Conservation (phyloP, 2,888 invertebrate species). For the Drosophila paramelanica region DNA sequence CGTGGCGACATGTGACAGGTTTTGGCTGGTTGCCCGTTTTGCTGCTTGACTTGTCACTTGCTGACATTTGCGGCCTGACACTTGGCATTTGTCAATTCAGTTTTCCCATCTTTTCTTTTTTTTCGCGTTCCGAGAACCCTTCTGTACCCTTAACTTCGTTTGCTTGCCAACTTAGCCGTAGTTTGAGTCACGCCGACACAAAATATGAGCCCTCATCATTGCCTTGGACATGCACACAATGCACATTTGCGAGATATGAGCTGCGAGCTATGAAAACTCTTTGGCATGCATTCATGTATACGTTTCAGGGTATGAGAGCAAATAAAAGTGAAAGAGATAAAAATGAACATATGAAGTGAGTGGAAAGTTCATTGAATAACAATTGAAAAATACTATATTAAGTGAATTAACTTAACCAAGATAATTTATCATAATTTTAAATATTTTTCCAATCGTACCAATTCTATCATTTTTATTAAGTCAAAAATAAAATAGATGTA, state of each 20-base stretch:
- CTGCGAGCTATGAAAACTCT: conserved; percentile 8
- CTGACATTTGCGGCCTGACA: conserved; percentile 74
- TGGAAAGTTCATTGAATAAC: neutral
- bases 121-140: neutral
- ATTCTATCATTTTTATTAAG: no score
- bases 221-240: conserved; percentile 39
- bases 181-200: conserved; percentile 32
- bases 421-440: no score
- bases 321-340: neutral
- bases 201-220: conserved; percentile 56
- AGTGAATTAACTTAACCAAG: neutral
- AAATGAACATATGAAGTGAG: neutral
- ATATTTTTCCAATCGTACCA: no score
- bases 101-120: conserved; percentile 17
- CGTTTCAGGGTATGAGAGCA: neutral
- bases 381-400: no score
- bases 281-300: conserved; percentile 26
- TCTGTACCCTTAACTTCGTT: conserved; percentile 20
- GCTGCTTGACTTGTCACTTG: conserved; percentile 69
- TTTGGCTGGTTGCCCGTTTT: conserved; percentile 61
- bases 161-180: conserved; percentile 26
- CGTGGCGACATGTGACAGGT: conserved; percentile 67
- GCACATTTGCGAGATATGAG: conserved; percentile 12
- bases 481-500: no score
- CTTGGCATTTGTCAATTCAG: conserved; percentile 65